These are phyloP conservation scores for Phoenicopterus ruber DNA, from an alignment of 2,113 vertebrate genomes.

Conservation along the genomic window DNA sequence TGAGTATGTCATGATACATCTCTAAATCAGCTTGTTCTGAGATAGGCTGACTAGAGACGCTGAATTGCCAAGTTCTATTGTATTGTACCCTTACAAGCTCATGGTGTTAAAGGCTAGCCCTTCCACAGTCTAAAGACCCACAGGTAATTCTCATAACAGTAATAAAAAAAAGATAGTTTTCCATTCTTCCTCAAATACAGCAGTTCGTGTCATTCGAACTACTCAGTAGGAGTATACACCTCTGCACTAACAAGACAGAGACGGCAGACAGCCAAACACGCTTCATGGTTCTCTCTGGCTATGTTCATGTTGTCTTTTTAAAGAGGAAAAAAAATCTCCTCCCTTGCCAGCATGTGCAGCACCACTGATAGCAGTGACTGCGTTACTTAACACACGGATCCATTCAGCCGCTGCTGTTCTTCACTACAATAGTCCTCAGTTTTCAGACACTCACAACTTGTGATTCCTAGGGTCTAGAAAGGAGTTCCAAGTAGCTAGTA, in stretches of 20 bases:
- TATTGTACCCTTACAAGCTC: background rate
- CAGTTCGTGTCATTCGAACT: background rate
- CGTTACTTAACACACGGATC: background rate
- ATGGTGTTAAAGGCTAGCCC: background rate
- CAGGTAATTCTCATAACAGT: background rate
- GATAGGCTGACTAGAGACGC: background rate
- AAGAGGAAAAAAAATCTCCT: background rate
- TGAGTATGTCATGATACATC: no score
- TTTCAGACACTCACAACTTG: background rate
- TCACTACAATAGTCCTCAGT: background rate
- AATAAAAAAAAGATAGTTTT: background rate
- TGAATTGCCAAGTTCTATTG: background rate
- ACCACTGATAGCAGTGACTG: background rate
- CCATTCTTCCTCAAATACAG: background rate
- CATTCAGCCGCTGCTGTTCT: background rate
- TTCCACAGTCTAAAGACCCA: background rate
- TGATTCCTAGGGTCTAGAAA: background rate
- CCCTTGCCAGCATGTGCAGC: background rate
- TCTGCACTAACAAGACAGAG: background rate
- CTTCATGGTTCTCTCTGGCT: background rate
- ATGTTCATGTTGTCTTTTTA: background rate
- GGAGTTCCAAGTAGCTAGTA: background rate
- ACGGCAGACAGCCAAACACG: background rate
- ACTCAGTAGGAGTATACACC: background rate
- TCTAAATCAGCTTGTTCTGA: background rate